phyloP scores from a whole-genome alignment of 2,797 vertebrate genomes.

The Phataginus tricuspis region DNA sequence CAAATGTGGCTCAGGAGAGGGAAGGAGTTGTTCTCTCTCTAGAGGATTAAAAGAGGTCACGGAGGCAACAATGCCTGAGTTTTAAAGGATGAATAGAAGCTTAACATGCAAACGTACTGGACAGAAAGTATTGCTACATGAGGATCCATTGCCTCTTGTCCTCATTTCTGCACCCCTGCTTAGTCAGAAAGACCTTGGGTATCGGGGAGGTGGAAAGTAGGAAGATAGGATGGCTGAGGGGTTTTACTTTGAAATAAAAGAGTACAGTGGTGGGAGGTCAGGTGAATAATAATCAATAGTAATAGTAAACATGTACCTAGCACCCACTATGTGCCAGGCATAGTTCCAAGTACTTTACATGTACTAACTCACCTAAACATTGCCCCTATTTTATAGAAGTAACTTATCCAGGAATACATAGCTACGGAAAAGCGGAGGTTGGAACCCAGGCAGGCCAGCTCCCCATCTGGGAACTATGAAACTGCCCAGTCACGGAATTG shows the following conservation, averaged over 20 bases:
- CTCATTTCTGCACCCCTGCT: too few species aligned
- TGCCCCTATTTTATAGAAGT: not conserved
- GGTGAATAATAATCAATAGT: not conserved
- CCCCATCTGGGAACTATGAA: not conserved
- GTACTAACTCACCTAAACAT: not conserved
- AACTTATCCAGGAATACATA: not conserved
- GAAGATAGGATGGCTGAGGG: not conserved
- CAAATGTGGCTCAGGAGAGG: not conserved
- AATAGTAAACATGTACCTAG: not conserved
- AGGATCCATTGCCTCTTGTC: not conserved
- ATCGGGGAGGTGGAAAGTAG: not conserved
- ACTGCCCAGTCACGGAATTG: not conserved
- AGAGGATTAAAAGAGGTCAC: not conserved
- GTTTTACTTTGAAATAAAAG: not conserved
- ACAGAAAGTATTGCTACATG: not conserved
- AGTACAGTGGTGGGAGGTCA: not conserved
- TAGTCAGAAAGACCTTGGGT: not conserved
- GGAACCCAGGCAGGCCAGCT: not conserved
- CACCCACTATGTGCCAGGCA: accelerated
- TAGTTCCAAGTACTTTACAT: not conserved
- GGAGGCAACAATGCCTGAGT: not conserved
- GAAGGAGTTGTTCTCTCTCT: not conserved
- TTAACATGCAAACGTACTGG: too few species aligned
- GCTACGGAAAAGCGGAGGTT: accelerated
- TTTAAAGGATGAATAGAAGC: not conserved